phyloP scores from a whole-genome alignment of 2,797 vertebrate genomes.

The Sebastes oblongus region DNA sequence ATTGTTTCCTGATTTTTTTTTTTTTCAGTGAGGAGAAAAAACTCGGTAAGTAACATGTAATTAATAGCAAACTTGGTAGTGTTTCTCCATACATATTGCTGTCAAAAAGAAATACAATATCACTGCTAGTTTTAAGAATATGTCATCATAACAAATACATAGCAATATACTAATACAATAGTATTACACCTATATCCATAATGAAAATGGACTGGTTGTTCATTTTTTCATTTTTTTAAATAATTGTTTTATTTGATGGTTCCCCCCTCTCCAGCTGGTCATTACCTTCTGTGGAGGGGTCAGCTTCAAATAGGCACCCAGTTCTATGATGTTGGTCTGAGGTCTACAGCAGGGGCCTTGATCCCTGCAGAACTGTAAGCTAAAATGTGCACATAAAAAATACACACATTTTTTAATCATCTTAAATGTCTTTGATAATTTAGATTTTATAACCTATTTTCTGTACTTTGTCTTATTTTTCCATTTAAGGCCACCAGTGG shows the following conservation, averaged over 20 bases:
- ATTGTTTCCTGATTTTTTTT: slow-evolving; percentile 31
- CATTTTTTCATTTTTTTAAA: background rate
- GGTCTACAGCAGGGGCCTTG: slow-evolving; percentile 59
- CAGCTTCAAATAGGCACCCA: slow-evolving; percentile 71
- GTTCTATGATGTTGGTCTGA: slow-evolving; percentile 70
- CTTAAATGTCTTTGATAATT: background rate
- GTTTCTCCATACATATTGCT: background rate
- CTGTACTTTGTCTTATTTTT: background rate
- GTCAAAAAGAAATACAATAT: background rate
- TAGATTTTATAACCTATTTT: background rate
- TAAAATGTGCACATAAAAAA: background rate
- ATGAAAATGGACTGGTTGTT: background rate
- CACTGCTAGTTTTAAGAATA: background rate
- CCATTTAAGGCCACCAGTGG: slow-evolving; percentile 71
- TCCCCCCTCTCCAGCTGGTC: slow-evolving; percentile 54
- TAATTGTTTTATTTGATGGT: background rate
- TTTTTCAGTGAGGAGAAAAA: slow-evolving; percentile 66
- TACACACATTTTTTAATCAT: background rate
- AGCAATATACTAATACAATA: background rate
- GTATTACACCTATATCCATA: background rate
- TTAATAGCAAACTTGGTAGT: background rate
- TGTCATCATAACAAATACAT: background rate
- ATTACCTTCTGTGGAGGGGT: slow-evolving; percentile 80
- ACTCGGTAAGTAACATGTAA: slow-evolving; percentile 64
- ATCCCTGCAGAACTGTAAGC: slow-evolving; percentile 80